Base-by-base conservation (phyloP, 2,113 vertebrate species). In the Lates calcarifer region DNA sequence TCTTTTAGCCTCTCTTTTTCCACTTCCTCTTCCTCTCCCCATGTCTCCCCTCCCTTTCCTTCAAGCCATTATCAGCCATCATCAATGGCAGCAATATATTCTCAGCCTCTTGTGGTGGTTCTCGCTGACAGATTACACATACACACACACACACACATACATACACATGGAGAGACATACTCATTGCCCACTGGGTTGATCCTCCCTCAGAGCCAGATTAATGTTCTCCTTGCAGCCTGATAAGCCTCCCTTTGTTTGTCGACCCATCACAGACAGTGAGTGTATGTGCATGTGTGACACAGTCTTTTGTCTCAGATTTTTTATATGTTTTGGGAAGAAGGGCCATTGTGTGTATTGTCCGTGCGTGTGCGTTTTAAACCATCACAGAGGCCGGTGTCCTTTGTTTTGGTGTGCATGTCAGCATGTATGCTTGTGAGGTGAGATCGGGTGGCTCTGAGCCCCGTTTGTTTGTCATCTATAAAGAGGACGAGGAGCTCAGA, bases 181-280 rank as follows among this genome's bases (percentile, higher is more conserved):
- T 53, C 64, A 55, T 15, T 33, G 67, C 81, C 76, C 24, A 35
- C 81, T 66, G 86, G 64, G 79, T 84, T 87, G 71, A 88, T 89
- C 86, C 86, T 69, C 67, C 68, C 47, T 86, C 74, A 80, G 79
- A 83, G 65, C 24, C 86, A 87, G 89, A 92, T 93, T 91, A 91
- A 87, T 90, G 89, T 84, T 86, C 85, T 92, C 77, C 87, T 82
- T 67, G 71, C 76, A 77, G 87, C 61, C 76, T 85, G 83, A 87
- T 92, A 91, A 91, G 85, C 85, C 84, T 84, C 69, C 63, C 37
- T 89, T 85, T 90, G 88, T 90, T 83, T 87, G 39, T 88, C 83
- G 71, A 29, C 63, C 13, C 74, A 64, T 77, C 68, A 70, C 77
- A 79, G 82, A 67, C 72, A 22, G 12, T 13, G 67, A 49, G 60